phyloP scores from a whole-genome alignment of 2,113 vertebrate species.

The Stictonetta naevosa region DNA sequence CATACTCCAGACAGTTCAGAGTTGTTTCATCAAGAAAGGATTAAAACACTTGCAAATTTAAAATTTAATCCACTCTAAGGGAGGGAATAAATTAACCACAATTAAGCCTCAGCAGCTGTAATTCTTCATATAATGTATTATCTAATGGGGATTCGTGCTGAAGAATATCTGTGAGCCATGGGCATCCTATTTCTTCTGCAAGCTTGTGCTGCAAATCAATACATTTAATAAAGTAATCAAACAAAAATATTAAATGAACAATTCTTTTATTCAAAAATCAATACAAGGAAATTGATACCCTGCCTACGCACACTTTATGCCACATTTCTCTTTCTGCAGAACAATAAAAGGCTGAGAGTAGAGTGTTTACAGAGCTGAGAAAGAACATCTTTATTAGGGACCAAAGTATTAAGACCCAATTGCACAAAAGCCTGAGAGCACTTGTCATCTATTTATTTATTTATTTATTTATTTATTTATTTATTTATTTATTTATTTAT shows the following conservation, averaged over 20 bases:
- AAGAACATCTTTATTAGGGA: background rate
- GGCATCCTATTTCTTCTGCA: background rate
- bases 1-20: background rate
- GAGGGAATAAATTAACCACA: slow-evolving; percentile 46
- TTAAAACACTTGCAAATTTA: slow-evolving; percentile 50
- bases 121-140: slow-evolving; percentile 22
- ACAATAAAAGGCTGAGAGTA: background rate
- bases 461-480: background rate
- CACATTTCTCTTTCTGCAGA: slow-evolving; percentile 5
- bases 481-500: background rate
- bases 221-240: background rate
- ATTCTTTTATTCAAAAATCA: slow-evolving; percentile 44
- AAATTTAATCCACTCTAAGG: slow-evolving; percentile 17
- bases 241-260: background rate
- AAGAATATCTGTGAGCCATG: slow-evolving; percentile 15
- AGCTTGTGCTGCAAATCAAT: slow-evolving; percentile 18
- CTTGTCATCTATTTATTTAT: background rate
- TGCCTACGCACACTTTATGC: background rate
- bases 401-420: background rate
- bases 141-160: slow-evolving; percentile 8
- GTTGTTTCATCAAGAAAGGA: slow-evolving; percentile 35
- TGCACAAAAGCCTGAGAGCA: background rate
- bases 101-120: slow-evolving; percentile 42
- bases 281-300: slow-evolving; percentile 43
- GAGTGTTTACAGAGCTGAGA: background rate